Conservation (phyloP, 2,888 invertebrate species). For the Carpatolechia fugitivella region DNA sequence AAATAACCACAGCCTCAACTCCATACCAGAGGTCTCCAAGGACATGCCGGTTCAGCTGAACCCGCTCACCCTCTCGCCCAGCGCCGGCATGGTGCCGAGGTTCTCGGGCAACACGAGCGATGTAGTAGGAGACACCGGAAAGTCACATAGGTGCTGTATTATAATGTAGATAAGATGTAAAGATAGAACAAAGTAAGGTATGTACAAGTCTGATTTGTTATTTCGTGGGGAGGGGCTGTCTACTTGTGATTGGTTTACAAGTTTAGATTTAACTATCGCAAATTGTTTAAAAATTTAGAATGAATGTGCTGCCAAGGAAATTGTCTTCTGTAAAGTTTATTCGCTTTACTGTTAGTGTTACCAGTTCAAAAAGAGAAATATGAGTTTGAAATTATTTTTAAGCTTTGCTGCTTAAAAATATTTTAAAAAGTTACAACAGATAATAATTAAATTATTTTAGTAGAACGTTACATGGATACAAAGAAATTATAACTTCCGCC, state of each 20-base stretch:
- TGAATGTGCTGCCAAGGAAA: no score
- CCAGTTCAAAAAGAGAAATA: no score
- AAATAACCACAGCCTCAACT: slow-evolving; percentile 67
- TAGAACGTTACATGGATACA: no score
- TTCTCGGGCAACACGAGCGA: slow-evolving; percentile 89
- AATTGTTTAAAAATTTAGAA: no score
- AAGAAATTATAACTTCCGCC: no score
- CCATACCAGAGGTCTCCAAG: slow-evolving; percentile 60
- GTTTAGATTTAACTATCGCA: no score
- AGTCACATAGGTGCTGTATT: slow-evolving; percentile 85
- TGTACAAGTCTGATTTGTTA: slow-evolving; percentile 65
- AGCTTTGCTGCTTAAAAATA: no score
- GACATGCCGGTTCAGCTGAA: slow-evolving; percentile 69
- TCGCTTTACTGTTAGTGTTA: no score
- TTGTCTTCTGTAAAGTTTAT: no score
- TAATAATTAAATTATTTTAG: no score
- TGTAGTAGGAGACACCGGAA: slow-evolving; percentile 83
- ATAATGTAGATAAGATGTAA: slow-evolving; percentile 77
- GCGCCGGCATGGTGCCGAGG: slow-evolving; percentile 71
- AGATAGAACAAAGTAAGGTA: slow-evolving; percentile 25
- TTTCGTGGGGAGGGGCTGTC: slow-evolving; percentile 39
- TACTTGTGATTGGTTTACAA: no score
- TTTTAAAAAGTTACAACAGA: no score
- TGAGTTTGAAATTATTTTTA: neutral
- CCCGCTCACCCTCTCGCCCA: slow-evolving; percentile 65